Evolutionary conservation across 2,113 vertebrate genomes (phyloP), one percentile per base, ranked within the genome.

Genomic region (Cariama cristata): DNA sequence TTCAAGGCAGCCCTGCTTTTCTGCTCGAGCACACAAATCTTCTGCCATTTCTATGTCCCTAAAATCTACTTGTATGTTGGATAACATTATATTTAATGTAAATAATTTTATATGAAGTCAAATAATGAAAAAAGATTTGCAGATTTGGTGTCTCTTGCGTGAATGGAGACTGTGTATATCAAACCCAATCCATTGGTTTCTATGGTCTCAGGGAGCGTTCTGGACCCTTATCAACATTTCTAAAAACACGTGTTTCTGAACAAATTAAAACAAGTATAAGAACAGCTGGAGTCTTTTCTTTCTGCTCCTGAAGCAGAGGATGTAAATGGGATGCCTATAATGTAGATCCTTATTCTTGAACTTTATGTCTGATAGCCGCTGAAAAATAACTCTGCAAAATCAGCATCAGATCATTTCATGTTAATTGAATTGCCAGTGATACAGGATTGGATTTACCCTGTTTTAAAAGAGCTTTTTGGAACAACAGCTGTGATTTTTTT

Each of bases 401-500:
- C 59, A 77, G 15, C 79, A 74, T 71, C 59, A 40, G 62, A 76
- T 50, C 14, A 27, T 74, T 90, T 82, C 5, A 47, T 38, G 18
- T 71, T 58, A 73, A 77, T 50, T 86, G 67, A 77, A 47, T 74
- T 91, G 52, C 59, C 35, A 49, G 35, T 77, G 82, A 74, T 30
- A 79, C 0, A 9, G 18, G 49, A 62, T 67, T 68, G 72, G 79
- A 50, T 88, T 93, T 83, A 42, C 12, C 6, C 63, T 52, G 28
- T 63, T 85, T 80, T 67, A 73, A 84, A 95, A 86, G 19, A 8
- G 21, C 5, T 77, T 88, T 95, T 90, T 83, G 45, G 26, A 96
- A 53, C 26, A 80, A 91, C 97, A 97, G 77, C 73, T 94, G 88
- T 90, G 72, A 77, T 86, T 80, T 88, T 55, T 95, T 86, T 71